Percentiles rank a stretch among this genome's conserved stretches.
These are phyloP conservation scores for Tachina lurida DNA, from an alignment of 2,888 invertebrate genomes.

Conservation along the genomic window DNA sequence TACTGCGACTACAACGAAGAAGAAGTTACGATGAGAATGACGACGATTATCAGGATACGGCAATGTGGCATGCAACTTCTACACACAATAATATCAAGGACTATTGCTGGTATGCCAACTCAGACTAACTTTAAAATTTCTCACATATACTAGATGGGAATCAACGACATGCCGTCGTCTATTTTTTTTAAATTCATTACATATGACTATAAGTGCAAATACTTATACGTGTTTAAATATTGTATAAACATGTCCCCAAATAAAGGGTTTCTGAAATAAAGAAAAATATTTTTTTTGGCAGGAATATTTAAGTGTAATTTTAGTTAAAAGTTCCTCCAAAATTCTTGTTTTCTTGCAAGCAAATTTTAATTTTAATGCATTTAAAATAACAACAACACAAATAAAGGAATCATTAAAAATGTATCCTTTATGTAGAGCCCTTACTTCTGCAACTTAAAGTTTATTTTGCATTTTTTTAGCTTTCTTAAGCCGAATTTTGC, in stretches of 20 bases:
- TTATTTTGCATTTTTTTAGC: background rate
- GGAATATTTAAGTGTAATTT: background rate
- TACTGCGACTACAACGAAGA: background rate
- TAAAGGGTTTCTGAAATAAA: slow-evolving; percentile 1
- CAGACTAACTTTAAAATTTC: slow-evolving; percentile 57
- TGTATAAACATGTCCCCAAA: background rate
- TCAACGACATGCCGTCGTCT: slow-evolving; percentile 61
- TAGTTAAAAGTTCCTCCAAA: background rate
- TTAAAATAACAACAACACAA: background rate
- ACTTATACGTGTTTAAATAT: slow-evolving; percentile 20
- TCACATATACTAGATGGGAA: slow-evolving; percentile 34
- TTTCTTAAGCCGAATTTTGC: slow-evolving; percentile 24
- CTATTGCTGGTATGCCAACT: slow-evolving; percentile 29
- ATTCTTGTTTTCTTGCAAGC: background rate
- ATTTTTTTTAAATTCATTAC: slow-evolving; percentile 53
- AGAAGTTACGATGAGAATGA: slow-evolving; percentile 7
- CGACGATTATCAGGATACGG: slow-evolving; percentile 39
- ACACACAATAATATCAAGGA: slow-evolving; percentile 12
- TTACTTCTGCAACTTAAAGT: background rate
- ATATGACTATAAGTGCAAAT: slow-evolving; percentile 15
- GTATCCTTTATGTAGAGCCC: background rate
- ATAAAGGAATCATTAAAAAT: too few species aligned
- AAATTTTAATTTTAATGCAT: background rate
- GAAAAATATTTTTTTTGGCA: background rate
- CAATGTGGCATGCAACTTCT: slow-evolving; percentile 38